A percentile compares a stretch with the other conserved stretches of the same genome.
phyloP scores from a whole-genome alignment of 2,888 invertebrate species.

The Enchytraeus crypticus region DNA sequence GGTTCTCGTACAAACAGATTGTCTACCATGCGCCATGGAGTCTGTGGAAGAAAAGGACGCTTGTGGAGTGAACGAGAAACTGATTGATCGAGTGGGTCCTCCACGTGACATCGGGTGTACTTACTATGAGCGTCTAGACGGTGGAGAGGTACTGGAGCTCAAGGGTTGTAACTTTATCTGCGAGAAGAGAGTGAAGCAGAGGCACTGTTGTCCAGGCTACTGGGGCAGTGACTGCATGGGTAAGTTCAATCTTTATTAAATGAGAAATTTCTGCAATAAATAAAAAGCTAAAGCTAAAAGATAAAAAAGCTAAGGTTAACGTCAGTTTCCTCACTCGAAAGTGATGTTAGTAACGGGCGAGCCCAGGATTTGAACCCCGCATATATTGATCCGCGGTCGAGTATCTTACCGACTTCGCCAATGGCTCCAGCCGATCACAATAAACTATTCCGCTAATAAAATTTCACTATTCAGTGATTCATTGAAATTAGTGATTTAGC shows the following conservation, averaged over 20 bases:
- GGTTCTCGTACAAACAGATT: constrained; percentile 12
- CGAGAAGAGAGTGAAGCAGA: constrained; percentile 6
- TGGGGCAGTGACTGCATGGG: constrained; percentile 35
- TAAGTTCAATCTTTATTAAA: constrained; percentile 16
- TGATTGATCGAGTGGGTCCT: not conserved
- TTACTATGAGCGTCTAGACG: constrained; percentile 8
- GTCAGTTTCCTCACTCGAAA: too few species aligned
- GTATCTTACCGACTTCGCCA: too few species aligned
- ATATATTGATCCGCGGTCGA: too few species aligned
- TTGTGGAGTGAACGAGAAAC: not conserved
- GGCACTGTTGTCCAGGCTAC: constrained; percentile 31
- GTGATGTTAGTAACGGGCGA: too few species aligned
- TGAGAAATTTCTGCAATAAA: not conserved
- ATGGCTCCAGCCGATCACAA: too few species aligned
- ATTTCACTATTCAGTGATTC: too few species aligned
- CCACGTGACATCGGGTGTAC: too few species aligned
- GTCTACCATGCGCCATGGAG: constrained; percentile 7
- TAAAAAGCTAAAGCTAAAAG: too few species aligned
- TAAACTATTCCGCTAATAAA: too few species aligned
- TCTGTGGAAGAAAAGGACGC: not conserved
- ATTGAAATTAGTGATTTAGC: too few species aligned
- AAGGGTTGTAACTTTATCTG: constrained; percentile 31
- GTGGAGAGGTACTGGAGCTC: constrained; percentile 8
- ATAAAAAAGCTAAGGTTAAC: too few species aligned
- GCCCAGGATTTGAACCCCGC: too few species aligned